Evolutionary conservation across 1,140 invertebrate species (phyloP).

Genomic region (Drosophila subpulchrella): DNA sequence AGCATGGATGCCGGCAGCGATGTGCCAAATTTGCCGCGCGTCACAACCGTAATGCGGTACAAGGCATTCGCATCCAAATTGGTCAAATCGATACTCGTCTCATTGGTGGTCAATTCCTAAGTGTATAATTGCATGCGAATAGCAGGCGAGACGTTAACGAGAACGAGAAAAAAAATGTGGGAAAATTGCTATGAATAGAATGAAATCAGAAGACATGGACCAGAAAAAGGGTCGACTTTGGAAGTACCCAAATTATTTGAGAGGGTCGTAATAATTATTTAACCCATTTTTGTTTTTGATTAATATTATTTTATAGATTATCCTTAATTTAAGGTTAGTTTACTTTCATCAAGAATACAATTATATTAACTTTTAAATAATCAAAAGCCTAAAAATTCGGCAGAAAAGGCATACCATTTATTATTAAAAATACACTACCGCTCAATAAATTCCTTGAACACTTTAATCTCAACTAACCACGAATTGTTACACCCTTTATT

Average conservation of each 20-base stretch:
- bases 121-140: slow-evolving; percentile 69
- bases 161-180: slow-evolving; percentile 28
- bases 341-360: too few species aligned
- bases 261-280: too few species aligned
- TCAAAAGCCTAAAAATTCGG: too few species aligned
- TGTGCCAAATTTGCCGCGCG: slow-evolving; percentile 89
- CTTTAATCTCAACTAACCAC: neutral
- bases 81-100: slow-evolving; percentile 87
- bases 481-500: neutral
- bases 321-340: too few species aligned
- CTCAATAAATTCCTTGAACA: neutral
- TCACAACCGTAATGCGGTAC: slow-evolving; percentile 92
- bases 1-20: slow-evolving; percentile 92
- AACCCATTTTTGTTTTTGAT: too few species aligned
- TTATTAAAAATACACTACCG: too few species aligned
- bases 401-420: too few species aligned
- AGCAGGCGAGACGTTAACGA: slow-evolving; percentile 23
- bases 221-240: slow-evolving; percentile 4
- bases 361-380: neutral
- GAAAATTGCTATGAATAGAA: slow-evolving; percentile 29
- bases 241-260: slow-evolving; percentile 4
- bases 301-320: neutral
- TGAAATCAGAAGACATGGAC: slow-evolving; percentile 13
- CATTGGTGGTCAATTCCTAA: slow-evolving; percentile 89
- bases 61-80: slow-evolving; percentile 87